Evolutionary conservation across 1,140 invertebrate genomes (phyloP).

Genomic region (Brachystomella parvula): DNA sequence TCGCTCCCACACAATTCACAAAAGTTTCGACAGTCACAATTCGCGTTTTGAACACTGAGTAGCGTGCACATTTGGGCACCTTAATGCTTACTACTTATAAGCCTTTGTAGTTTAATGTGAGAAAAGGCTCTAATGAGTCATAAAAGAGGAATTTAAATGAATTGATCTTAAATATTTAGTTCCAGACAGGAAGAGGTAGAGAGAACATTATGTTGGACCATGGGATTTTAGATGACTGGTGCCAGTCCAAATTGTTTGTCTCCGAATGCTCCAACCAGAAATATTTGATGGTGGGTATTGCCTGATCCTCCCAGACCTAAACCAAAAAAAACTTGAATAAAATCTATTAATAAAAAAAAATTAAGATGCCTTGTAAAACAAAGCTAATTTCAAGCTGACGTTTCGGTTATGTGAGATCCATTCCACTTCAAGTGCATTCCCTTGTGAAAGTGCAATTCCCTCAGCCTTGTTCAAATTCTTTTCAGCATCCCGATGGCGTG

Average conservation of each 20-base stretch:
- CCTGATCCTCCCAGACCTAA: slow-evolving; percentile 21
- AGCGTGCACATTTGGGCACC: too few relatives aligned
- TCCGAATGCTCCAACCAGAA: slow-evolving; percentile 35
- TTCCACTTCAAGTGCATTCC: slow-evolving; percentile 27
- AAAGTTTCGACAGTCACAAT: too few relatives aligned
- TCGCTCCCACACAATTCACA: too few relatives aligned
- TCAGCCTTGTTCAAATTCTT: slow-evolving; percentile 23
- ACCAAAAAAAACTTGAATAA: neutral
- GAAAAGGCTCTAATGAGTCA: too few relatives aligned
- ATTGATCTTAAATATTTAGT: slow-evolving; percentile 15
- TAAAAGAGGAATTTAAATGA: too few relatives aligned
- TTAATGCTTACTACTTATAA: too few relatives aligned
- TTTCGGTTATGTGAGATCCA: slow-evolving; percentile 30
- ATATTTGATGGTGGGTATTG: slow-evolving; percentile 19
- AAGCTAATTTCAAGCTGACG: too few relatives aligned
- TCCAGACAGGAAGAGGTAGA: slow-evolving; percentile 33
- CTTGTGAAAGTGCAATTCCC: slow-evolving; percentile 17
- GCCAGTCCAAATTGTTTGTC: slow-evolving; percentile 24
- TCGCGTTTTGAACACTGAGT: too few relatives aligned
- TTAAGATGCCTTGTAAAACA: neutral
- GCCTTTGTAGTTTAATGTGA: too few relatives aligned
- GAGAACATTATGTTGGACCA: slow-evolving; percentile 35
- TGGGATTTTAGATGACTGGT: slow-evolving; percentile 20
- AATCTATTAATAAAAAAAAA: neutral
- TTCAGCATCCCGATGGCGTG: slow-evolving; percentile 15